These are phyloP conservation scores for Autographa pulchrina DNA, from an alignment of 2,888 invertebrate genomes.

Conservation along the genomic window DNA sequence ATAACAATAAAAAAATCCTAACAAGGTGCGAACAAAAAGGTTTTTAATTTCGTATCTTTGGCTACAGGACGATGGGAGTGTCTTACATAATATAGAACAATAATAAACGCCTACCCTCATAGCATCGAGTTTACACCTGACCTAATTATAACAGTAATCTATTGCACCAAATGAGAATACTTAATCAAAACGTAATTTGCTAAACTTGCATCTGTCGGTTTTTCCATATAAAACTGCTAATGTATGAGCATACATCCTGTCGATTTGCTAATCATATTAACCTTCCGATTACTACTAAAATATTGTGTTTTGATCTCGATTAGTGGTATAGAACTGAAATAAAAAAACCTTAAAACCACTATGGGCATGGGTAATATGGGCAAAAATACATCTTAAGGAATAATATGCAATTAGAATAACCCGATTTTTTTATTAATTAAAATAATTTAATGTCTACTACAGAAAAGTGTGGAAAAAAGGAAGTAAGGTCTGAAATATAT, in stretches of 20 bases:
- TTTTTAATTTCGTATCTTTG: conserved; percentile 25
- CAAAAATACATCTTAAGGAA: no score
- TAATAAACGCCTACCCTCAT: conserved; percentile 39
- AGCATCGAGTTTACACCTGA: conserved; percentile 52
- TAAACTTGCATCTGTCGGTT: conserved; percentile 46
- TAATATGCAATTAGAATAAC: no score
- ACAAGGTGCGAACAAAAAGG: conserved; percentile 9
- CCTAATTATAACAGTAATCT: conserved; percentile 52
- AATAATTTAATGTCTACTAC: no score
- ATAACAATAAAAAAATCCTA: not conserved
- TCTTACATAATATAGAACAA: conserved; percentile 27
- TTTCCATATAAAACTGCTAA: conserved; percentile 34
- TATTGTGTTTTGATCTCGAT: no score
- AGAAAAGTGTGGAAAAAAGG: no score
- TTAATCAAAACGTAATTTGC: conserved; percentile 57
- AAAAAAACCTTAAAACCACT: no score
- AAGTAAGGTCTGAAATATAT: no score
- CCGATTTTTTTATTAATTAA: no score
- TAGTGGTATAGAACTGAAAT: no score
- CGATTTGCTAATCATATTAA: not conserved
- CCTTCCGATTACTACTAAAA: not conserved
- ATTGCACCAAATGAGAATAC: conserved; percentile 36
- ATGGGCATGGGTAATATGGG: no score
- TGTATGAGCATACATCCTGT: conserved; percentile 10
- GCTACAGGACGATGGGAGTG: conserved; percentile 26